These are phyloP conservation scores for Euproctis similis DNA, from an alignment of 2,888 invertebrate species.

Conservation along the genomic window DNA sequence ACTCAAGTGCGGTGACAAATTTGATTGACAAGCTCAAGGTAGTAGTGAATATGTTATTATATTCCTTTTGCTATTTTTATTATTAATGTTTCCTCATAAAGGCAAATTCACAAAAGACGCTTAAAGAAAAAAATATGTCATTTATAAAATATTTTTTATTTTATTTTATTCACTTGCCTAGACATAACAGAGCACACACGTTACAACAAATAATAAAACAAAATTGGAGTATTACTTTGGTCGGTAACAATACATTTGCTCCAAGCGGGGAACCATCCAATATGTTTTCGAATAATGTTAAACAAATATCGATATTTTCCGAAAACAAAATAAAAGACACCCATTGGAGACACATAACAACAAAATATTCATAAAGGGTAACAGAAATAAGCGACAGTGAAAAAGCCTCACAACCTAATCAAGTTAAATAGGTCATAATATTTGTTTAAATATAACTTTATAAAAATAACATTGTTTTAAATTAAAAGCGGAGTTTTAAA, in stretches of 20 bases:
- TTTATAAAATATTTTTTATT: conserved; percentile 37
- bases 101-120: too few species aligned
- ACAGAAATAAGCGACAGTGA: conserved; percentile 47
- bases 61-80: too few species aligned
- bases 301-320: neutral
- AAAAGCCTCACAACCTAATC: conserved; percentile 25
- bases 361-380: conserved; percentile 31
- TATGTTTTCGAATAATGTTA: conserved; percentile 14
- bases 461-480: conserved; percentile 8
- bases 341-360: conserved; percentile 12
- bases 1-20: too few species aligned
- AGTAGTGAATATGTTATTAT: too few species aligned
- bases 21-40: too few species aligned
- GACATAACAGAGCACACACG: conserved; percentile 24
- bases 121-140: too few species aligned
- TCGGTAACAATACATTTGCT: conserved; percentile 34
- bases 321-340: conserved; percentile 6
- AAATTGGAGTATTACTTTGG: conserved; percentile 59
- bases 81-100: too few species aligned
- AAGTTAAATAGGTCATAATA: conserved; percentile 18
- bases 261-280: conserved; percentile 13
- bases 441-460: conserved; percentile 11
- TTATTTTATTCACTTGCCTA: too few species aligned
- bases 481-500: too few species aligned
- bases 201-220: conserved; percentile 29